Evolutionary conservation across 2,113 vertebrate species (phyloP), one percentile per base, ranked within the genome.

Genomic region (Corvus moneduloides): DNA sequence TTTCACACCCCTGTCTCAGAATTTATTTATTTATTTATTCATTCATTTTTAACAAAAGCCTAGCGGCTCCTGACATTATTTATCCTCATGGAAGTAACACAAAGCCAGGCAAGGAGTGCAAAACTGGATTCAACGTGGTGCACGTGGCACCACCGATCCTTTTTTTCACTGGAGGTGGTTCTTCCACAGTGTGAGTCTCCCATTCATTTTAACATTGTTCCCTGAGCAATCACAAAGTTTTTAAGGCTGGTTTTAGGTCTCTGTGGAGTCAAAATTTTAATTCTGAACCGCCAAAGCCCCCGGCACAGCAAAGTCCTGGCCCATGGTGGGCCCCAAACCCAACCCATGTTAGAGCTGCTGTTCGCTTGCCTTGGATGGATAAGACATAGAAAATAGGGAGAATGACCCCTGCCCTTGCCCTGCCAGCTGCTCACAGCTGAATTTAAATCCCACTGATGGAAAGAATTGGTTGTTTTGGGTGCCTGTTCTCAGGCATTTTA

Each of bases 111-210:
- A 24, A 73, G 27, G 32, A 28, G 6, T 35, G 2, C 9, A 35
- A 6, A 49, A 5, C 24, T 73, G 32, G 5, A 15, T 64, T 41
- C 5, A 5, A 1, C 10, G 8, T n/a, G 22, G 10, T 30, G 24
- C 17, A 2, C 0, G 35, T 54, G 61, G 13, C 13, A 59, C 7
- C 2, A 1, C 35, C 19, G 16, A 73, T 9, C 27, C 15, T 9
- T 33, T 71, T 52, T 52, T 14, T 32, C 23, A 15, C n/a, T 20
- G n/a, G 13, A 4, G 7, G 21, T 5, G 4, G 19, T 63, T 87
- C 30, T 87, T 74, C 59, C 13, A 4, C 1, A 0, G 0, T n/a
- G 18, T 6, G 16, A 63, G 7, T 12, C 13, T n/a, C 19, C 66
- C 49, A 16, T n/a, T 87, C 32, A 3, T 52, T 64, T 72, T 52